Evolutionary conservation across 2,113 vertebrate genomes (phyloP), one percentile per base, ranked within the genome.

Genomic region (Halichoeres trimaculatus): DNA sequence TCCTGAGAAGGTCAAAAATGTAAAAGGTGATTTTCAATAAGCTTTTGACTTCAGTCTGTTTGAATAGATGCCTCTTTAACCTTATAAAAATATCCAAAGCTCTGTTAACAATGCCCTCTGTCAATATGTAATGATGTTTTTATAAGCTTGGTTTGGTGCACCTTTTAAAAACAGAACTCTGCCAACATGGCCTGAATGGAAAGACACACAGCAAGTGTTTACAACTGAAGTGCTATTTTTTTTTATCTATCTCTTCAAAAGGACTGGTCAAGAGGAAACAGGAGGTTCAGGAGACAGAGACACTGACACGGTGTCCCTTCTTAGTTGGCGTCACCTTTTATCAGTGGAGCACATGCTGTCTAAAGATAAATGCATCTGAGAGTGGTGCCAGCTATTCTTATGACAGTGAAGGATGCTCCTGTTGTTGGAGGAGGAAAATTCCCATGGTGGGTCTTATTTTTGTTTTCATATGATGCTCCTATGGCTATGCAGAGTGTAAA

Each of bases 291-390:
- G 53, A 85, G 26, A 23, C 57, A 57, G 62, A 57, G 35, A 34
- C 55, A 65, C 26, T 50, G 43, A 47, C 54, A 43, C 4, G 38
- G 19, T 50, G 40, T 20, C 66, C 60, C 22, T 52, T 56, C 22
- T 81, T 56, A 30, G 63, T 51, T 78, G 84, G 74, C 71, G 88
- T 81, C 80, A 66, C 34, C 34, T 55, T 85, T 88, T 88, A 90
- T 89, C 83, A 86, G 80, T 22, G 8, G 51, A 22, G 40, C 73
- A 70, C 74, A 76, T 45, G 54, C 17, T 20, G 63, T 71, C 70
- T 76, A 8, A 83, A 84, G 89, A 87, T 88, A 87, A 89, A 85
- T 38, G 53, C 50, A 54, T 22, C 69, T 72, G 47, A 67, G 47
- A 62, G 26, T n/a, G 52, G 57, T 75, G 76, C 53, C n/a, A 30